A percentile compares a stretch with the other conserved stretches of the same genome.
phyloP scores from a whole-genome alignment of 2,797 vertebrate genomes.

The Adelosebastes latens region DNA sequence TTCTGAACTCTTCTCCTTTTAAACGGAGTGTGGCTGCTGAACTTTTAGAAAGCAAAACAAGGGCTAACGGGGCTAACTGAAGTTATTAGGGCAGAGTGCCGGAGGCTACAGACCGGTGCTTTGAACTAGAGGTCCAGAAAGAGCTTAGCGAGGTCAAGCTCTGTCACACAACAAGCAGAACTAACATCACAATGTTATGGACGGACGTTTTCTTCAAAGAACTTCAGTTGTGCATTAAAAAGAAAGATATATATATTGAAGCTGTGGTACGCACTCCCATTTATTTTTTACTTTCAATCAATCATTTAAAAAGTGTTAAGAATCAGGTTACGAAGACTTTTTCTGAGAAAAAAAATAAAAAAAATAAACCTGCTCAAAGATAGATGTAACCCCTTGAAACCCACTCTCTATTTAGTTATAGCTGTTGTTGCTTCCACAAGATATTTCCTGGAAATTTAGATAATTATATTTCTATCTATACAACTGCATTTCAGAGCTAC shows the following conservation, averaged over 20 bases:
- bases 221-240: neutral
- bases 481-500: neutral
- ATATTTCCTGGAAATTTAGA: neutral
- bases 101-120: conserved; percentile 81
- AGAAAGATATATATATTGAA: neutral
- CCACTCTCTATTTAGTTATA: neutral
- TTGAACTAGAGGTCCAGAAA: conserved; percentile 73
- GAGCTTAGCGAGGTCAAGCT: conserved; percentile 75
- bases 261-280: neutral
- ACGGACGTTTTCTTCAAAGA: conserved; percentile 21
- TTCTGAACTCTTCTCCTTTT: neutral
- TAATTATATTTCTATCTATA: neutral
- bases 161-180: conserved; percentile 57
- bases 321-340: neutral
- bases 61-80: conserved; percentile 84
- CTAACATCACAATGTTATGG: conserved; percentile 35
- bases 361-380: neutral
- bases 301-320: neutral
- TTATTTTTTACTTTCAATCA: neutral
- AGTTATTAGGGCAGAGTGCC: conserved; percentile 90
- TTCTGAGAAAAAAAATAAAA: neutral
- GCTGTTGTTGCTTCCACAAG: neutral
- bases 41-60: conserved; percentile 77
- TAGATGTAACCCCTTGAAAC: neutral
- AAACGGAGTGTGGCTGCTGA: conserved; percentile 5